A percentile compares a stretch with the other conserved stretches of the same genome.
Conservation (phyloP, 2,888 invertebrate species). For the Epinotia demarniana region DNA sequence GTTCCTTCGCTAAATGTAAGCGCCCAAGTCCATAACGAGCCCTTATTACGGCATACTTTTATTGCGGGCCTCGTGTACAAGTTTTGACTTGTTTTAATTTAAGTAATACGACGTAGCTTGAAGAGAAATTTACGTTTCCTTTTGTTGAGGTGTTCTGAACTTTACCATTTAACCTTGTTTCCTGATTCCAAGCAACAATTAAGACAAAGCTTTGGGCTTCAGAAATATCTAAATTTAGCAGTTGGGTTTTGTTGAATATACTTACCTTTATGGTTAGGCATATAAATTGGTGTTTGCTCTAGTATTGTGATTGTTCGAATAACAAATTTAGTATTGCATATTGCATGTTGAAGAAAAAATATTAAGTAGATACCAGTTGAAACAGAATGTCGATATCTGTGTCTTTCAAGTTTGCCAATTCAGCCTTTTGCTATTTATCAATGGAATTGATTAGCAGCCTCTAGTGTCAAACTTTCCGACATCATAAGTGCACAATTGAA, state of each 20-base stretch:
- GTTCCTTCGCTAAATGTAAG: neutral
- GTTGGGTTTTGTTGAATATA: too few relatives aligned
- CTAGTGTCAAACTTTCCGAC: neutral
- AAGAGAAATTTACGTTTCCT: slow-evolving; percentile 12
- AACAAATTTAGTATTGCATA: neutral
- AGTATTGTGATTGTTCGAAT: neutral
- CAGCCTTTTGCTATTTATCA: neutral
- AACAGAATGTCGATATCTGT: too few relatives aligned
- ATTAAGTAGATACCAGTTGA: neutral
- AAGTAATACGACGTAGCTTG: neutral
- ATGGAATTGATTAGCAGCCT: neutral
- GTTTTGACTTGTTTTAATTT: slow-evolving; percentile 5
- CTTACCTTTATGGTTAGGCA: neutral
- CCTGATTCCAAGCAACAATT: neutral
- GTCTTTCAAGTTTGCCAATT: neutral
- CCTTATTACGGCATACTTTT: neutral
- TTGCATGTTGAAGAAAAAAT: neutral
- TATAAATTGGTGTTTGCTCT: neutral
- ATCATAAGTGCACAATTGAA: slow-evolving; percentile 28
- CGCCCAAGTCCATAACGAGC: neutral
- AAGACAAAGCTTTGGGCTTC: neutral
- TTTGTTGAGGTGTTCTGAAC: slow-evolving; percentile 21
- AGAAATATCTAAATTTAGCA: neutral
- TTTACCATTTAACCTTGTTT: slow-evolving; percentile 1
- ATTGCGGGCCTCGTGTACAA: slow-evolving; percentile 3